Evolutionary conservation across 1,140 invertebrate species (phyloP), one percentile per base, ranked within the genome.

Genomic region (Drosophila paulistorum): DNA sequence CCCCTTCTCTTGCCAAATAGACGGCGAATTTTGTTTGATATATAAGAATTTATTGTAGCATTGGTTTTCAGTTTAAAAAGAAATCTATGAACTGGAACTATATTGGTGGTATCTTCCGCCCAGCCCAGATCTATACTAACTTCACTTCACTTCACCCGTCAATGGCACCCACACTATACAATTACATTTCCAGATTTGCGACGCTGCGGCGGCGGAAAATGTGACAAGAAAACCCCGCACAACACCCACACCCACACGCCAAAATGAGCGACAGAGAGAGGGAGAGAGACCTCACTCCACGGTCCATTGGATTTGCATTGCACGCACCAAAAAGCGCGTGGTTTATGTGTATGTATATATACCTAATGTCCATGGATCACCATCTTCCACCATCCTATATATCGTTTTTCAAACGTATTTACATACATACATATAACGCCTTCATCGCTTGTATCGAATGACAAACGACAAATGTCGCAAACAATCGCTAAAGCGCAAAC

Each of bases 261-360:
- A 45, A 6, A 48, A 14, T 35, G 7, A 10, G 9, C 1, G 9
- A 48, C 7, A 42, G 14, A 20, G 45, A 48, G 35, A 35, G 14
- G 10, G 45, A 20, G 45, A 48, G 7, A 23, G 45, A 51, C 20
- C 30, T 20, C 37, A 41, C 63, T 63, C 61, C 71, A 79, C n/a
- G 83, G 67, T 79, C 59, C 76, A 86, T 79, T 86, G 82, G 68
- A 79, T 79, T 82, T 82, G 83, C 71, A 78, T 82, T 87, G 79
- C 82, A 87, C 83, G 83, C 79, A 87, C 84, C 79, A 87, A 69
- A 78, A 87, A 77, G 74, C 83, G 82, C 79, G 81, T 81, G 78
- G 75, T 82, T 76, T 20, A 10, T 41, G 11, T 23, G 10, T 23
- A 11, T 23, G 23, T 26, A 26, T 26, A 4, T 26, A 4, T 26